Percentiles rank a stretch among this genome's conserved stretches.
Evolutionary conservation across 2,888 invertebrate species (phyloP).

Genomic region (Cheilosia grossa): DNA sequence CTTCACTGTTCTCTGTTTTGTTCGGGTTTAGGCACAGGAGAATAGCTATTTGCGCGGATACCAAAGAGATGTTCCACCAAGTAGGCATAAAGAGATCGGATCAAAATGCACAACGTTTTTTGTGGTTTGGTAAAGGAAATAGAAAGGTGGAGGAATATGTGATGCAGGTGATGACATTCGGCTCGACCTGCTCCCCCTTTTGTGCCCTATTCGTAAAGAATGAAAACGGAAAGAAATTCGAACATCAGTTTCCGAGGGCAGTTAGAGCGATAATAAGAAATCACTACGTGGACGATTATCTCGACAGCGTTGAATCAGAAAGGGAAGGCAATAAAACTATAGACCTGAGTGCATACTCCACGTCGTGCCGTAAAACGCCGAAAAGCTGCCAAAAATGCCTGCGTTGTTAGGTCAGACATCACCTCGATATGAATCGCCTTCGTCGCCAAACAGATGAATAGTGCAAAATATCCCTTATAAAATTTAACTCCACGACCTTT

Average conservation of each 20-base stretch:
- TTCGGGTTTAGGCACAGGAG: not conserved
- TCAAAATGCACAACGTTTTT: no score
- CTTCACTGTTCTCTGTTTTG: not conserved
- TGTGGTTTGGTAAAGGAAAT: not conserved
- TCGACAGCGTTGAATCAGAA: not conserved
- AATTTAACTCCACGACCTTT: not conserved
- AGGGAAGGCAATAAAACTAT: conserved; percentile 56
- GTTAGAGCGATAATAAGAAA: not conserved
- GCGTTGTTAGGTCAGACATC: conserved; percentile 62
- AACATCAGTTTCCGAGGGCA: not conserved
- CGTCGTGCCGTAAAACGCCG: conserved; percentile 76
- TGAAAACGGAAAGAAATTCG: not conserved
- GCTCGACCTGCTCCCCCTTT: conserved; percentile 1
- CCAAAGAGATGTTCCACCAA: conserved; percentile 13
- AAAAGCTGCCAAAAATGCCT: conserved; percentile 76
- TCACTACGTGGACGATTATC: not conserved
- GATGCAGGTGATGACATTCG: not conserved
- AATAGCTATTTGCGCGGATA: conserved; percentile 1
- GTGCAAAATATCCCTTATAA: not conserved
- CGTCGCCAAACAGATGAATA: not conserved
- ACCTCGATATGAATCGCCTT: conserved; percentile 5
- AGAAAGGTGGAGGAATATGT: not conserved
- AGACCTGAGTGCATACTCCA: conserved; percentile 75
- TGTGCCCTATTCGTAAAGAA: conserved; percentile 4
- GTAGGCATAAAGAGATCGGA: not conserved